Evolutionary conservation across 1,140 invertebrate species (phyloP), one percentile per base, ranked within the genome.

Genomic region (Pseudachorutes palmiensis): DNA sequence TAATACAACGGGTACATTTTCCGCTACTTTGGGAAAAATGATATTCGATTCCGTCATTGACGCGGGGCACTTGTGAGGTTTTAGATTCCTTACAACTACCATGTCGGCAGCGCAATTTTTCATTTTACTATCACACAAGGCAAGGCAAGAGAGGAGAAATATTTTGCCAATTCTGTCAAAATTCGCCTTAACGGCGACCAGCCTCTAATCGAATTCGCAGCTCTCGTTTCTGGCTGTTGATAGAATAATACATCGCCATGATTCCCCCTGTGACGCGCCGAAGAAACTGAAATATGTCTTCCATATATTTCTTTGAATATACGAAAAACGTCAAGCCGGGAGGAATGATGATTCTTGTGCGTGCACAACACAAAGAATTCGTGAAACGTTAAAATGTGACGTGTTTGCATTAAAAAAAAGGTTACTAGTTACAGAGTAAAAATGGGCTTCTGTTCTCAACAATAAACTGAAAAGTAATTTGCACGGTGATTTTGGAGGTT

Each of bases 301-400:
- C n/a, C n/a, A n/a, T n/a, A n/a, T n/a, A n/a, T n/a, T n/a, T n/a
- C n/a, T n/a, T n/a, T n/a, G n/a, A n/a, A n/a, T 49, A 31, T 26
- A 64, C 32, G 22, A 57, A 61, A 63, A 58, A 14, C 31, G 64
- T 63, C 64, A 68, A 30, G 57, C 41, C 28, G 19, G 24, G 58
- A 32, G 65, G 58, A 66, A 63, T 64, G 62, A 70, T 70, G 62
- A 70, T 66, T 70, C 67, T 70, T 67, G 69, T 70, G 65, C 69
- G 69, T 70, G 69, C 65, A 64, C 45, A 12, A 5, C 26, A 70
- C 69, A 70, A 70, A 66, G 55, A 28, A 24, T 32, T 3, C 31
- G 32, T 9, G 31, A 55, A 19, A 41, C 5, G 19, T 41, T 41
- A 19, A 19, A 9, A 41, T 5, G 36, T 55, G 24, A 55, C 51